phyloP scores from a whole-genome alignment of 2,797 vertebrate species.

The Hemibagrus guttatus region DNA sequence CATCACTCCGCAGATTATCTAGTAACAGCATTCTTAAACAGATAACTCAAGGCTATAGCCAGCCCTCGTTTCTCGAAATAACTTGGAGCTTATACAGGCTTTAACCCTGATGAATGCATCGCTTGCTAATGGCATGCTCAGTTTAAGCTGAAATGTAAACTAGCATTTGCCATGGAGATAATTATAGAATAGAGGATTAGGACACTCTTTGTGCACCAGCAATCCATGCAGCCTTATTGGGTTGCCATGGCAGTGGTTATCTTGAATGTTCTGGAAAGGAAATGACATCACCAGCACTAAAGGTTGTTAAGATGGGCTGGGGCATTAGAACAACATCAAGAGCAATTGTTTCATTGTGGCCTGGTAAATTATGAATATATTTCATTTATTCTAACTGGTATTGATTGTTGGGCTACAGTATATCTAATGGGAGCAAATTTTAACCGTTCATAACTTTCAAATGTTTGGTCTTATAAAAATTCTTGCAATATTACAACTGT shows the following conservation, averaged over 20 bases:
- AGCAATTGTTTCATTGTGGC: neutral
- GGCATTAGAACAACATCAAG: neutral
- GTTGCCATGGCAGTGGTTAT: conserved; percentile 46
- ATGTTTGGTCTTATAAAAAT: conserved; percentile 1
- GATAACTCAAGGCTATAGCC: conserved; percentile 32
- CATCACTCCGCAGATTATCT: conserved; percentile 33
- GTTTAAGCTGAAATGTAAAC: conserved; percentile 59
- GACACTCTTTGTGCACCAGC: conserved; percentile 46
- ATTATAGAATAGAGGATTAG: conserved; percentile 58
- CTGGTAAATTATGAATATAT: neutral
- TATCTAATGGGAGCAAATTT: neutral
- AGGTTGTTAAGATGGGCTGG: conserved; percentile 14
- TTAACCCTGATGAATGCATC: conserved; percentile 24
- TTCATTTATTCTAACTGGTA: neutral
- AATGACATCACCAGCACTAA: conserved; percentile 20
- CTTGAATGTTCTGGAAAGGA: conserved; percentile 35
- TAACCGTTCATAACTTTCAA: neutral
- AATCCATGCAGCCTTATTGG: conserved; percentile 23
- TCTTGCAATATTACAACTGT: neutral
- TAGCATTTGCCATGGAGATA: conserved; percentile 57
- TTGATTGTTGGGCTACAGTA: neutral
- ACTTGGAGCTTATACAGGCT: conserved; percentile 15
- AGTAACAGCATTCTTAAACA: conserved; percentile 27
- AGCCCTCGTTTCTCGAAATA: neutral
- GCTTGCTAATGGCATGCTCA: conserved; percentile 40